Conservation (phyloP, 2,888 invertebrate species). For the Bembecia ichneumoniformis region DNA sequence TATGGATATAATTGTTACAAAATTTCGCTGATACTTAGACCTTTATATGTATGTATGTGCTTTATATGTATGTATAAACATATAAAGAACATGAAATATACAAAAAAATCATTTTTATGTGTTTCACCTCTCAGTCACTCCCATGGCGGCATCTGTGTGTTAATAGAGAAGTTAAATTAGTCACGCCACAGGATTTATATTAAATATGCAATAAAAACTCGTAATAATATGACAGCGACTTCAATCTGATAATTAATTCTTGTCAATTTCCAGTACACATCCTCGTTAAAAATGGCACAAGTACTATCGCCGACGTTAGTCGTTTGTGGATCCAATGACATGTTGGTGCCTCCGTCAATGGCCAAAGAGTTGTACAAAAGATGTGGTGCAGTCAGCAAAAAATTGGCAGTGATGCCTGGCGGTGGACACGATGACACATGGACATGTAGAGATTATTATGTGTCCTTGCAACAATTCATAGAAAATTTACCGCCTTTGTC, state of each 20-base stretch:
- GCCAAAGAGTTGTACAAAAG: slow-evolving; percentile 83
- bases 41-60: too few relatives aligned
- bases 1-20: not conserved
- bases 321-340: slow-evolving; percentile 89
- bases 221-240: not conserved
- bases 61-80: too few relatives aligned
- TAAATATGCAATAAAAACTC: too few relatives aligned
- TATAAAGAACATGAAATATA: too few relatives aligned
- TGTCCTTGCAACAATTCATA: slow-evolving; percentile 68
- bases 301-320: slow-evolving; percentile 86
- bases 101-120: too few relatives aligned
- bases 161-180: too few relatives aligned
- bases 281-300: slow-evolving; percentile 80
- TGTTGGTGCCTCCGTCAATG: slow-evolving; percentile 92
- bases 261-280: slow-evolving; percentile 75
- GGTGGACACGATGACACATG: slow-evolving; percentile 97
- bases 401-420: slow-evolving; percentile 80
- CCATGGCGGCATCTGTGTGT: too few relatives aligned
- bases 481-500: slow-evolving; percentile 41
- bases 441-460: slow-evolving; percentile 87
- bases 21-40: too few relatives aligned
- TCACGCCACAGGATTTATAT: too few relatives aligned
- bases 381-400: slow-evolving; percentile 83
- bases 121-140: too few relatives aligned
- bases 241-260: not conserved